A percentile compares a stretch with the other conserved stretches of the same genome.
Evolutionary conservation across 2,797 vertebrate species (phyloP).

Genomic region (Novumbra hubbsi): DNA sequence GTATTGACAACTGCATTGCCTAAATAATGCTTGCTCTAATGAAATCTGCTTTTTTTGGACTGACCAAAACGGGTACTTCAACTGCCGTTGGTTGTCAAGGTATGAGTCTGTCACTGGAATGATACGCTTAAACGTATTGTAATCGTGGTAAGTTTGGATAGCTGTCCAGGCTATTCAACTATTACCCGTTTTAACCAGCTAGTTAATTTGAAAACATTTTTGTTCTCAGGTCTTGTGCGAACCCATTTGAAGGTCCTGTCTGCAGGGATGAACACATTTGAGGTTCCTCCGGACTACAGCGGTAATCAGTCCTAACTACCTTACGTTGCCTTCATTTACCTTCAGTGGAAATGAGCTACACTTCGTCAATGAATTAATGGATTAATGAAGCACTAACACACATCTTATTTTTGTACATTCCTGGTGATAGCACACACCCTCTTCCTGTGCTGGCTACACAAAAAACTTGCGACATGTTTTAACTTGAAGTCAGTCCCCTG

Average conservation of each 20-base stretch:
- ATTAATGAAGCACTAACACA: background rate
- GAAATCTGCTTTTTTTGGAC: slow-evolving; percentile 51
- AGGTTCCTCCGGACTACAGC: slow-evolving; percentile 80
- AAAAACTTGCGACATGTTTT: too few species aligned
- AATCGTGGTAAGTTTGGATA: background rate
- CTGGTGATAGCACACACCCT: background rate
- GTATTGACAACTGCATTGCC: background rate
- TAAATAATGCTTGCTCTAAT: slow-evolving; percentile 64
- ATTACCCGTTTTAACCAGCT: background rate
- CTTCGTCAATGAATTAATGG: background rate
- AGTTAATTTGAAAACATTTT: background rate
- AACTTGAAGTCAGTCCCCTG: too few species aligned
- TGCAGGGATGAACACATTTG: slow-evolving; percentile 78
- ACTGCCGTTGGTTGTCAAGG: slow-evolving; percentile 47
- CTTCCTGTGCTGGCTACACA: too few species aligned
- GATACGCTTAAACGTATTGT: background rate
- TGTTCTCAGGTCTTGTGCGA: slow-evolving; percentile 56
- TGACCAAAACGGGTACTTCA: slow-evolving; percentile 41
- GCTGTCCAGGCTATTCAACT: background rate
- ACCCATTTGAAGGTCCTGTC: slow-evolving; percentile 60
- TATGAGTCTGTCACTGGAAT: slow-evolving; percentile 20
- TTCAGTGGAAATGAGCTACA: background rate
- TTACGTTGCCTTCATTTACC: background rate
- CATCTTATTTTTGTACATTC: slow-evolving; percentile 21
- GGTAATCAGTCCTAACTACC: slow-evolving; percentile 79